Base-by-base conservation (phyloP, 2,888 invertebrate species). In the Parnassius glacialis region DNA sequence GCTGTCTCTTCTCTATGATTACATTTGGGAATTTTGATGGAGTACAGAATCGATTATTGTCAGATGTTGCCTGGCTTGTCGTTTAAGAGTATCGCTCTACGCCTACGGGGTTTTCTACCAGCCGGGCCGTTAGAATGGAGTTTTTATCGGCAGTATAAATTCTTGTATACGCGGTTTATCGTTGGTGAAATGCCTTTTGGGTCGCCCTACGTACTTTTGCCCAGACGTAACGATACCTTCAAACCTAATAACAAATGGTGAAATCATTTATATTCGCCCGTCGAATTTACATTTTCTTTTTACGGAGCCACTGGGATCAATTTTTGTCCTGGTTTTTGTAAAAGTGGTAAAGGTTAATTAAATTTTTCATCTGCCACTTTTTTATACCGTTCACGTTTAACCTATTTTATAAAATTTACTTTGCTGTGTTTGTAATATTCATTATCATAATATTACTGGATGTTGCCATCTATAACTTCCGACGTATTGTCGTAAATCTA, bases 91-190 rank as follows among this genome's bases (percentile, higher is more conserved):
- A 25, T 42, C 52, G 25, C 52, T 44, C 16, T 45, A 47, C 56
- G 57, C 57, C 44, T 12, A 50, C 43, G n/a, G 16, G 58, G 61
- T 61, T 65, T 57, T 57, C 25, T 61, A 56, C 53, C 13, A 25
- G 48, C 62, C 45, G 45, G 45, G n/a, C 12, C 48, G 56, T 57
- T 57, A 45, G 61, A 52, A 52, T 47, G 43, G 52, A 62, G 66
- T 67, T 69, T 74, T 72, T 73, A 73, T 67, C 67, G 64, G 52
- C 57, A 53, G 55, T 59, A 64, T 68, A 70, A 75, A 73, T 73
- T 70, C 70, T 61, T 63, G 64, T 66, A 69, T 66, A 69, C 64
- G 64, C 64, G 65, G 64, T 70, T 74, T 74, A 74, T 70, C 59
- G 67, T 67, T 67, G 65, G 68, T 66, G 65, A 70, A 70, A 68